Conservation (phyloP, 2,888 invertebrate genomes). For the Watsonalla binaria region DNA sequence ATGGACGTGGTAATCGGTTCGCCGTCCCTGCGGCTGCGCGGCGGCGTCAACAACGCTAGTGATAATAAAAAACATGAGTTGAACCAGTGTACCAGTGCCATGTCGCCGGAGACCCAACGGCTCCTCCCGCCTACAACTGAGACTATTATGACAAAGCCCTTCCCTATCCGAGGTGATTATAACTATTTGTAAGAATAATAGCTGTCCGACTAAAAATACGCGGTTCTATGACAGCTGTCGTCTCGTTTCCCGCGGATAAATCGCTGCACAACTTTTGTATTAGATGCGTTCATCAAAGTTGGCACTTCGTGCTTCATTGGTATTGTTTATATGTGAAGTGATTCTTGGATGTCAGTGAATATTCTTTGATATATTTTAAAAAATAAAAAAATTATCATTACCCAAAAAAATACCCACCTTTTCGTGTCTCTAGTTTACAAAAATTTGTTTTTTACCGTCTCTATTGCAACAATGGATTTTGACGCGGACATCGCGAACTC, state of each 20-base stretch:
- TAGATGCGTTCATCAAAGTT: slow-evolving; percentile 4
- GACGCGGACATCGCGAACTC: too few relatives aligned
- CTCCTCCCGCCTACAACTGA: slow-evolving; percentile 88
- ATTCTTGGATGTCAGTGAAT: background rate
- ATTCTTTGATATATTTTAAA: too few relatives aligned
- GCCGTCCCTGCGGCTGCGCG: slow-evolving; percentile 71
- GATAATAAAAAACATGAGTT: slow-evolving; percentile 74
- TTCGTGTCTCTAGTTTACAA: too few relatives aligned
- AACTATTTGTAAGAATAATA: slow-evolving; percentile 17
- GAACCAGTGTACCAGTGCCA: slow-evolving; percentile 82
- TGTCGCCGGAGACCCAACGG: slow-evolving; percentile 83
- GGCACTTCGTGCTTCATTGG: slow-evolving; percentile 6
- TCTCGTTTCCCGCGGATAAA: slow-evolving; percentile 21
- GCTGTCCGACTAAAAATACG: slow-evolving; percentile 49
- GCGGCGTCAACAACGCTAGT: slow-evolving; percentile 53
- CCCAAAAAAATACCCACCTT: too few relatives aligned
- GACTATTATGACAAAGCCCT: slow-evolving; percentile 93
- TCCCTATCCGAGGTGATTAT: slow-evolving; percentile 87
- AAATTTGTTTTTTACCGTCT: too few relatives aligned
- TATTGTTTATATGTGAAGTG: background rate
- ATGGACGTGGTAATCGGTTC: slow-evolving; percentile 68
- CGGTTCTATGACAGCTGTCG: slow-evolving; percentile 34
- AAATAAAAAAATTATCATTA: too few relatives aligned
- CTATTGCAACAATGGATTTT: too few relatives aligned
- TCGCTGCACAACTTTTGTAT: slow-evolving; percentile 6